Conservation (phyloP, 1,140 invertebrate species). For the Caenorhabditis briggsae region DNA sequence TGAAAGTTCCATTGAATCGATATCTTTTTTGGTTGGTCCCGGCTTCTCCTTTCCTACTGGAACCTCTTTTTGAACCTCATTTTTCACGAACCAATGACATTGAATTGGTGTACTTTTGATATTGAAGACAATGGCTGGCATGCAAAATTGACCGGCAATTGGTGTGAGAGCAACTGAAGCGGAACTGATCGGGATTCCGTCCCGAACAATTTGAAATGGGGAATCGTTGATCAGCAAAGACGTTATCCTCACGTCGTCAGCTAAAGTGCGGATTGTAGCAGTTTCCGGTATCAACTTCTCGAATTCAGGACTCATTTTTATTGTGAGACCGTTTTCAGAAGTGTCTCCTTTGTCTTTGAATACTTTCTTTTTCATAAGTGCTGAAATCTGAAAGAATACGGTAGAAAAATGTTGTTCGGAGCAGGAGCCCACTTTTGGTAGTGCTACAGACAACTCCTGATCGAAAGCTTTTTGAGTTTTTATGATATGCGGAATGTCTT, state of each 20-base stretch:
- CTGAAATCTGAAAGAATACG: background rate
- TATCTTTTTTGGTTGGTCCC: background rate
- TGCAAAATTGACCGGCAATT: background rate
- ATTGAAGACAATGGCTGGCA: slow-evolving; percentile 24
- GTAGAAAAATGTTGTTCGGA: background rate
- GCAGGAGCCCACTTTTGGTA: background rate
- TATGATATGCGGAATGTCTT: background rate
- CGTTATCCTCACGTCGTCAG: background rate
- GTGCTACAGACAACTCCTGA: background rate
- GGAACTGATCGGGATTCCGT: slow-evolving; percentile 4
- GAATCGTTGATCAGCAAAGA: background rate
- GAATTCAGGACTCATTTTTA: background rate
- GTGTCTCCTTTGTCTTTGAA: background rate
- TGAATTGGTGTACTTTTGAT: background rate
- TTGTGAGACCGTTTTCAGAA: background rate
- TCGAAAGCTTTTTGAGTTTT: slow-evolving; percentile 6
- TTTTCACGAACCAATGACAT: slow-evolving; percentile 18
- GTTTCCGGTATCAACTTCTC: background rate
- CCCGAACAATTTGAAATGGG: background rate
- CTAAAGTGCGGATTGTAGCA: background rate
- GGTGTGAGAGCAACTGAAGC: background rate
- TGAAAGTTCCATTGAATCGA: background rate
- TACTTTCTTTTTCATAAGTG: slow-evolving; percentile 17
- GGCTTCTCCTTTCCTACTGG: background rate
- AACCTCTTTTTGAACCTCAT: background rate